phyloP scores from a whole-genome alignment of 2,888 invertebrate genomes.

The Encarsia formosa region DNA sequence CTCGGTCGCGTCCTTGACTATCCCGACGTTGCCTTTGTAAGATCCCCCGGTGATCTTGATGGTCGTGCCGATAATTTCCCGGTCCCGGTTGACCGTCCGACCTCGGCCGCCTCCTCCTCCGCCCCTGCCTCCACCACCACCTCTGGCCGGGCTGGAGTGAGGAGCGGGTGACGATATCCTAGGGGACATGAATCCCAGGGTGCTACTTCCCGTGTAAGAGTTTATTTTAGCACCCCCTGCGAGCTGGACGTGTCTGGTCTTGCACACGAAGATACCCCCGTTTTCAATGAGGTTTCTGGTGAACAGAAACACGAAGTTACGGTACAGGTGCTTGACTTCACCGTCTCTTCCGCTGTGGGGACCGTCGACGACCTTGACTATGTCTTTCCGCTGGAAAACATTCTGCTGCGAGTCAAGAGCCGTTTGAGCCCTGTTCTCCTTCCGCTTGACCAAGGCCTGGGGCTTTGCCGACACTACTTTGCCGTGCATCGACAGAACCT shows the following conservation, averaged over 20 bases:
- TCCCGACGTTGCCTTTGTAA: slow-evolving; percentile 96
- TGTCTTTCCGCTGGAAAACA: slow-evolving; percentile 88
- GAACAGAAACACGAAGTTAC: slow-evolving; percentile 92
- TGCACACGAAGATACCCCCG: slow-evolving; percentile 97
- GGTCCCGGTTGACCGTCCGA: slow-evolving; percentile 73
- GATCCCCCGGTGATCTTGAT: slow-evolving; percentile 98
- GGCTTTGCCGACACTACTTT: slow-evolving; percentile 93
- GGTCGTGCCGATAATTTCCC: slow-evolving; percentile 91
- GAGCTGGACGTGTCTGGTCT: slow-evolving; percentile 86
- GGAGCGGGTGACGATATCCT: slow-evolving; percentile 89
- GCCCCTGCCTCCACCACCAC: slow-evolving; percentile 44
- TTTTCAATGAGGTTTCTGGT: slow-evolving; percentile 95
- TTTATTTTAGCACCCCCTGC: slow-evolving; percentile 76
- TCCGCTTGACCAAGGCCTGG: slow-evolving; percentile 86
- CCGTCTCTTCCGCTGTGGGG: slow-evolving; percentile 92
- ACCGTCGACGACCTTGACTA: slow-evolving; percentile 96
- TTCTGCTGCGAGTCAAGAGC: slow-evolving; percentile 94
- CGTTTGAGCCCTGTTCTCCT: slow-evolving; percentile 84
- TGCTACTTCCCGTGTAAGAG: slow-evolving; percentile 35
- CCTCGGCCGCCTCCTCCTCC: slow-evolving; percentile 58
- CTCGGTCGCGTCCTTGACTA: slow-evolving; percentile 96
- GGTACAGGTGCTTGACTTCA: slow-evolving; percentile 94
- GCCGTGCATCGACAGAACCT: slow-evolving; percentile 95
- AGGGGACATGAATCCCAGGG: slow-evolving; percentile 80
- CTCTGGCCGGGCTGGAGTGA: slow-evolving; percentile 59